These are phyloP conservation scores for Parazoanthus swiftii DNA, from an alignment of 92 coral and sea anemone species.

Conservation along the genomic window DNA sequence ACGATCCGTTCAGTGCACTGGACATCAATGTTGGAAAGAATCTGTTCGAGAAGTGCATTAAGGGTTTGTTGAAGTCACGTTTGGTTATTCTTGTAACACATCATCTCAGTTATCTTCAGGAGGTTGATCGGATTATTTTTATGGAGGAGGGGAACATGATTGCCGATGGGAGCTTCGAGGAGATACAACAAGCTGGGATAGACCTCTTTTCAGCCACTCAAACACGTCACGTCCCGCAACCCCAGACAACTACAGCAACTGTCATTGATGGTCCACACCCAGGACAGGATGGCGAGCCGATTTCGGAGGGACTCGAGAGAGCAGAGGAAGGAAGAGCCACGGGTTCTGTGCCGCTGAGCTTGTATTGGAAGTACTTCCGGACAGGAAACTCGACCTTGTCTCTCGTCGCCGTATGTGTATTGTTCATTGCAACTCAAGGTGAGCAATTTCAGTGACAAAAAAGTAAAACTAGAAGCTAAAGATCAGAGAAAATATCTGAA, in stretches of 20 bases:
- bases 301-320: constrained; percentile 19
- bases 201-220: constrained; percentile 6
- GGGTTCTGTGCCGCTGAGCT: constrained; percentile 21
- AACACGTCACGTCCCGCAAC: background rate
- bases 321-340: constrained; percentile 23
- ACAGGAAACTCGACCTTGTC: constrained; percentile 31
- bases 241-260: background rate
- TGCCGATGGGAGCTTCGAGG: constrained; percentile 19
- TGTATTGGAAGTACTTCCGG: constrained; percentile 34
- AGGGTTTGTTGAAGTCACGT: constrained; percentile 18
- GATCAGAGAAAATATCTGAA: too few species aligned
- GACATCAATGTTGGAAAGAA: constrained; percentile 35
- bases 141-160: constrained; percentile 36
- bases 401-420: constrained; percentile 6
- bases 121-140: constrained; percentile 29
- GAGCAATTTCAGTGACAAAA: background rate
- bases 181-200: constrained; percentile 20
- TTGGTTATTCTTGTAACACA: constrained; percentile 39
- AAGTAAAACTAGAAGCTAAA: background rate
- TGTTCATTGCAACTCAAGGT: constrained; percentile 38
- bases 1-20: constrained; percentile 36
- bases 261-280: constrained; percentile 1
- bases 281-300: background rate
- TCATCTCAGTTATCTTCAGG: constrained; percentile 31
- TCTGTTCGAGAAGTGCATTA: constrained; percentile 24